Percentiles rank a stretch among this genome's conserved stretches.
Conservation (phyloP, 2,797 vertebrate genomes). For the Periparus ater region DNA sequence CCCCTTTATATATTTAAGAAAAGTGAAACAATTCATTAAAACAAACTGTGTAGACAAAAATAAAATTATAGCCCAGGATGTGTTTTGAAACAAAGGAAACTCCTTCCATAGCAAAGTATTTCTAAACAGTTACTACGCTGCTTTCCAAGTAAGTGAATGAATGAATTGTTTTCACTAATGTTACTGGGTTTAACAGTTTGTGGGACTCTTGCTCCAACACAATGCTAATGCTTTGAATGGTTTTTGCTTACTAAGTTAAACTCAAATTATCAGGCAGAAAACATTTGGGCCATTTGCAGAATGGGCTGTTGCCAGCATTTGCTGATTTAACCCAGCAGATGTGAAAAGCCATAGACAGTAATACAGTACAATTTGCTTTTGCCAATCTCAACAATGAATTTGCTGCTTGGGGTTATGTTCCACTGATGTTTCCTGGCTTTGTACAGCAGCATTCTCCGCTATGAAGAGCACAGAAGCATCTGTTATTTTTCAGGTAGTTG, state of each 20-base stretch:
- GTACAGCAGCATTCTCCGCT: conserved; percentile 22
- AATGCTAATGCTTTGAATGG: not conserved
- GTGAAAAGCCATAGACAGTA: conserved; percentile 67
- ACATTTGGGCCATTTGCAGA: conserved; percentile 52
- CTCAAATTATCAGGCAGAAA: conserved; percentile 42
- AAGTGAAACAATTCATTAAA: not conserved
- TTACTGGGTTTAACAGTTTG: not conserved
- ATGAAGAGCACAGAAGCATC: conserved; percentile 56
- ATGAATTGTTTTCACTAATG: not conserved
- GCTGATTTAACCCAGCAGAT: conserved; percentile 60
- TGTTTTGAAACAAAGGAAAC: not conserved
- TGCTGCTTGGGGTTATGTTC: conserved; percentile 57
- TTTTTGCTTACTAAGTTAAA: conserved; percentile 57
- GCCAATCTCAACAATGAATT: conserved; percentile 66
- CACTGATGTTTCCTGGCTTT: conserved; percentile 49
- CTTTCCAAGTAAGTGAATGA: not conserved
- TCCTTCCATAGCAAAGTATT: not conserved
- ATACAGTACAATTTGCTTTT: conserved; percentile 66
- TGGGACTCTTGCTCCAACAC: conserved; percentile 10
- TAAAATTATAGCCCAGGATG: not conserved
- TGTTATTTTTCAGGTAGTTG: conserved; percentile 71
- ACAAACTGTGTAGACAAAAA: not conserved
- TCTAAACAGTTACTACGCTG: not conserved
- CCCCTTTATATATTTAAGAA: not conserved
- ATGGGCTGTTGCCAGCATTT: conserved; percentile 41